Percentiles rank a stretch among this genome's conserved stretches.
Conservation (phyloP, 2,113 vertebrate genomes). For the Noturus placidus region DNA sequence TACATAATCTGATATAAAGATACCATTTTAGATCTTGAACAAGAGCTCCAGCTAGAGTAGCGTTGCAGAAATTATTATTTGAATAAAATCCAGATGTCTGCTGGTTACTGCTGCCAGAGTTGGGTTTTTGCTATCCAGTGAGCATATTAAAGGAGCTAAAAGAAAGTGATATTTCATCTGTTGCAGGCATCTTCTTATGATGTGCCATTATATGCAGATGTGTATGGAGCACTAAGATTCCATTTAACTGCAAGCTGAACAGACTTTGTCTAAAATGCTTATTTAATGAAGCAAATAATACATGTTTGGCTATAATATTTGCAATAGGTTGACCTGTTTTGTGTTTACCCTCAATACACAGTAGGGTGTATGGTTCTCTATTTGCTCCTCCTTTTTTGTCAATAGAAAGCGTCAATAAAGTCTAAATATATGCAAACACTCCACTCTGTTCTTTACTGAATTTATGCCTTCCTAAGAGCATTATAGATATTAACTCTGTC, state of each 20-base stretch:
- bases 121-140: conserved; percentile 34
- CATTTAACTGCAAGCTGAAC: not conserved
- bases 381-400: conserved; percentile 29
- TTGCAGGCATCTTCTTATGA: conserved; percentile 27
- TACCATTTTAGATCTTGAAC: conserved; percentile 29
- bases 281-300: conserved; percentile 1
- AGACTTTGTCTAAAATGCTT: not conserved
- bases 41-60: conserved; percentile 33
- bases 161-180: conserved; percentile 13
- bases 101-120: conserved; percentile 47
- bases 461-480: not conserved
- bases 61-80: conserved; percentile 57
- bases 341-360: not conserved
- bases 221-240: not conserved
- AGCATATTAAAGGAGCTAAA: conserved; percentile 47
- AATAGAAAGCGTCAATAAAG: conserved; percentile 5
- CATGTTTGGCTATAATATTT: not conserved
- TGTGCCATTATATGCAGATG: not conserved
- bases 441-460: not conserved
- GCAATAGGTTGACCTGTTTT: not conserved
- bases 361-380: not conserved
- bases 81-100: conserved; percentile 68
- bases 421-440: not conserved
- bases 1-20: conserved; percentile 31
- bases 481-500: not conserved